Percentiles rank a stretch among this genome's conserved stretches.
Conservation (phyloP, 2,113 vertebrate genomes). For the Plecturocebus donacophilus region DNA sequence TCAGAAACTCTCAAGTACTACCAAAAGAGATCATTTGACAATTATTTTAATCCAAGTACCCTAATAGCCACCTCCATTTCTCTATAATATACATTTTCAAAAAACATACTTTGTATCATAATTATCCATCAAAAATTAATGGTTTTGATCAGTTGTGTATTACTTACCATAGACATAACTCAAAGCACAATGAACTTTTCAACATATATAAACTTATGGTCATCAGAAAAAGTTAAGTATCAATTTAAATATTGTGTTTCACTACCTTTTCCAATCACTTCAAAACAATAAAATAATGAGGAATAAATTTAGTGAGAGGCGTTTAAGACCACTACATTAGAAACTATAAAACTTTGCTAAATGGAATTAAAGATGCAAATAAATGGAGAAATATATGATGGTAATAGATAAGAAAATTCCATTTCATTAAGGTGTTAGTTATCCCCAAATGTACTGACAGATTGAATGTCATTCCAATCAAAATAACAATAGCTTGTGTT, state of each 20-base stretch:
- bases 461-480: neutral
- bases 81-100: neutral
- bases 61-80: neutral
- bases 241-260: slow-evolving; percentile 21
- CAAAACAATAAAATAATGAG: neutral
- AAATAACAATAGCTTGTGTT: neutral
- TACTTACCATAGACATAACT: neutral
- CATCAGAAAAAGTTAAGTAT: neutral
- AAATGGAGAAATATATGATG: neutral
- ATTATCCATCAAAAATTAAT: neutral
- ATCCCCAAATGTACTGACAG: neutral
- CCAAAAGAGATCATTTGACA: neutral
- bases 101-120: neutral
- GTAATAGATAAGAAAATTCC: neutral
- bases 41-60: neutral
- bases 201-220: neutral
- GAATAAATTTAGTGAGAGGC: neutral
- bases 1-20: neutral
- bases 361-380: neutral
- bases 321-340: neutral
- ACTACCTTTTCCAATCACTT: neutral
- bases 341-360: neutral
- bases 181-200: neutral
- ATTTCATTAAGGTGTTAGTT: neutral
- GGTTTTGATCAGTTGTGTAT: neutral